A percentile compares a stretch with the other conserved stretches of the same genome.
Conservation (phyloP, 2,797 vertebrate species). For the Lutjanus argentimaculatus region DNA sequence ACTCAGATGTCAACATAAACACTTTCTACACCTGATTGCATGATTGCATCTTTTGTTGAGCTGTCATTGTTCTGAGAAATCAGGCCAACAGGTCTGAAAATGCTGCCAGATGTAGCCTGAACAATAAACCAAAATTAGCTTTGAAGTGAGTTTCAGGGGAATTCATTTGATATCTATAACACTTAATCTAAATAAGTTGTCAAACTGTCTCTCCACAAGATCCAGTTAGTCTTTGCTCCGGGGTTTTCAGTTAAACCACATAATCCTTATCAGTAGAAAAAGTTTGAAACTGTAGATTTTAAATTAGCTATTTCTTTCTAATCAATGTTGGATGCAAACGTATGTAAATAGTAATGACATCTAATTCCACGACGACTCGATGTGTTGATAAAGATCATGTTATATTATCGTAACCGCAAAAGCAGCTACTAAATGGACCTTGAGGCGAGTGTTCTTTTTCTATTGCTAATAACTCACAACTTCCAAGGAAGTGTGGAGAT, state of each 20-base stretch:
- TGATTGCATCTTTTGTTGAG: neutral
- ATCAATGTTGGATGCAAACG: neutral
- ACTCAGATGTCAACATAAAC: neutral
- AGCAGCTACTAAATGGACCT: neutral
- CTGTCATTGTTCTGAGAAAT: neutral
- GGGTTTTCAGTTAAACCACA: neutral
- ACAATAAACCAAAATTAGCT: neutral
- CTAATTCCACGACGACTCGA: neutral
- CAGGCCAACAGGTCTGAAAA: neutral
- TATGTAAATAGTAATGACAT: neutral
- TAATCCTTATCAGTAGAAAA: neutral
- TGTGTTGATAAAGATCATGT: neutral
- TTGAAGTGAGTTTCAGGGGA: neutral
- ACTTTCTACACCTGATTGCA: neutral
- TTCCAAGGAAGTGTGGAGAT: neutral
- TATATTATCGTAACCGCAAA: neutral
- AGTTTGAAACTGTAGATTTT: neutral
- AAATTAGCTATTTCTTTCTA: neutral
- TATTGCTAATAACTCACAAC: neutral
- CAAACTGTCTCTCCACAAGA: neutral
- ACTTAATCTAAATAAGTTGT: neutral
- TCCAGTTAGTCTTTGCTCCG: neutral
- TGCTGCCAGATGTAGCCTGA: neutral
- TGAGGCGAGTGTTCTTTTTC: neutral
- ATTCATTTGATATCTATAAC: neutral